phyloP scores from a whole-genome alignment of 2,113 vertebrate genomes.

The Mormoops blainvillei region DNA sequence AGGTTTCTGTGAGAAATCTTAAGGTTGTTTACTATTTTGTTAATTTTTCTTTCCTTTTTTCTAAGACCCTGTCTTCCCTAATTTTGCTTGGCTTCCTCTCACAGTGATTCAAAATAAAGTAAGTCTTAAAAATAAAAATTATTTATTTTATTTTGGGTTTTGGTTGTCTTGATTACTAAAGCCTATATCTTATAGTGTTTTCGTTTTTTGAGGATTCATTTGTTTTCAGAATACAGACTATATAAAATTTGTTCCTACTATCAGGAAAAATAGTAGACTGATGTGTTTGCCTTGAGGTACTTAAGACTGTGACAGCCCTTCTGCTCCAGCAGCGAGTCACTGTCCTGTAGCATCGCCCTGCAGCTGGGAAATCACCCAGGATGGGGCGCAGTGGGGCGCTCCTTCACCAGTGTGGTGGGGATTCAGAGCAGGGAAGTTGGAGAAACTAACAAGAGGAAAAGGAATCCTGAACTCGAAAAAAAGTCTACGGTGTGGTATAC shows the following conservation, averaged over 20 bases:
- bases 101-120: slow-evolving; percentile 7
- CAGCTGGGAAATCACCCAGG: neutral
- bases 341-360: neutral
- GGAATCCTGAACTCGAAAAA: neutral
- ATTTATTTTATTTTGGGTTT: slow-evolving; percentile 23
- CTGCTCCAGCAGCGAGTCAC: neutral
- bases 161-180: neutral
- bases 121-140: neutral
- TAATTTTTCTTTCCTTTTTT: slow-evolving; percentile 2
- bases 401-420: neutral
- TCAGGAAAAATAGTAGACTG: slow-evolving; percentile 10
- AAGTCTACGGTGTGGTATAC: neutral
- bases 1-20: neutral
- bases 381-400: neutral
- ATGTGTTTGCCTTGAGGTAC: neutral
- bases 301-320: neutral
- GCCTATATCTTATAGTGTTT: neutral
- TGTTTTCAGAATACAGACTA: neutral
- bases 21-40: neutral
- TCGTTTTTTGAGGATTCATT: neutral
- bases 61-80: neutral
- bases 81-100: neutral
- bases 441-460: neutral
- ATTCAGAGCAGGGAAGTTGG: neutral
- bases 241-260: neutral